phyloP scores from a whole-genome alignment of 35 echinoderm and acorn worm species.

The Lytechinus pictus region DNA sequence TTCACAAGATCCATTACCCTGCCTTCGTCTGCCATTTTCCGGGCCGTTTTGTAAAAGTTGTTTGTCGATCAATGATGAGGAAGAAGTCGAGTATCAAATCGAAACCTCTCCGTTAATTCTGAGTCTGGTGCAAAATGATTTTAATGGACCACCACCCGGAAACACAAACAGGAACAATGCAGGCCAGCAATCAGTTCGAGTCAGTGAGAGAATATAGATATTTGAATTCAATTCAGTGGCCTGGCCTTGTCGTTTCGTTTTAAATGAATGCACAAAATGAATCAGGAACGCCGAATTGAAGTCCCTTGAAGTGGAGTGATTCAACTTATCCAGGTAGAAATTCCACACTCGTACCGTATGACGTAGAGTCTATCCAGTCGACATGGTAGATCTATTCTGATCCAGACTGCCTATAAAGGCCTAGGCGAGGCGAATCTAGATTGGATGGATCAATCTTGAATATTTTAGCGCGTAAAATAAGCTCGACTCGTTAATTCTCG shows the following conservation, averaged over 20 bases:
- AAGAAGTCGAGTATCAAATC: not conserved
- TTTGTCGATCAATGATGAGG: not conserved
- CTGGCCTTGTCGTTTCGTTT: not conserved
- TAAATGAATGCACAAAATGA: not conserved
- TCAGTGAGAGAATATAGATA: not conserved
- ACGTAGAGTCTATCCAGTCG: too few relatives aligned
- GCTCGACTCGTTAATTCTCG: too few relatives aligned
- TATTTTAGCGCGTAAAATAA: too few relatives aligned
- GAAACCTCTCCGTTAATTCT: not conserved
- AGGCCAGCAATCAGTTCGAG: not conserved
- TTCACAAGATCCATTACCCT: slow-evolving; percentile 44
- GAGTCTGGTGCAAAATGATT: not conserved
- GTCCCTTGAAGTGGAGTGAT: too few relatives aligned
- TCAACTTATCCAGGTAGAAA: too few relatives aligned
- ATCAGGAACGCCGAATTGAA: not conserved
- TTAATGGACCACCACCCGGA: not conserved
- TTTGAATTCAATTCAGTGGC: not conserved
- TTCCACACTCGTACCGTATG: too few relatives aligned
- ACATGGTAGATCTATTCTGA: too few relatives aligned
- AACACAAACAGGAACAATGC: not conserved
- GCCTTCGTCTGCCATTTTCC: not conserved
- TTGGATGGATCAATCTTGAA: too few relatives aligned
- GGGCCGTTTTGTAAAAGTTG: not conserved
- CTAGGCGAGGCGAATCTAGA: too few relatives aligned
- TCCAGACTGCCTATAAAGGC: too few relatives aligned